phyloP scores from a whole-genome alignment of 1,140 invertebrate species.

The Artemia franciscana region DNA sequence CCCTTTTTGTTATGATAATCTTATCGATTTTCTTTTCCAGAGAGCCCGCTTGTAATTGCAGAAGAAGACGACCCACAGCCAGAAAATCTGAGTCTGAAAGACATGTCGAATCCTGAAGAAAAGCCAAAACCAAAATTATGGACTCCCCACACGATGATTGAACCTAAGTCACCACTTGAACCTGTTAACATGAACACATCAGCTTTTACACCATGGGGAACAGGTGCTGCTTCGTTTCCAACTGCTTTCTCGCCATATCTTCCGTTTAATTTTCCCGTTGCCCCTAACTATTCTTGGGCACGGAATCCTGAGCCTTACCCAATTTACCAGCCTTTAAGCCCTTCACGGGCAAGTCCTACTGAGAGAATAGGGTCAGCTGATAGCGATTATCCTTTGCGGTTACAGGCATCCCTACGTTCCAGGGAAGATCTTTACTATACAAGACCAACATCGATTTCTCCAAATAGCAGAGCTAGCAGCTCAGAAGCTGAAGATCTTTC shows the following conservation, averaged over 20 bases:
- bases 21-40: no score
- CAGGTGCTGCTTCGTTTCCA: conserved; percentile 11
- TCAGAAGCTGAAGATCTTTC: conserved; percentile 7
- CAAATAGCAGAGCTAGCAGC: background rate
- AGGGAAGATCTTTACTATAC: conserved; percentile 7
- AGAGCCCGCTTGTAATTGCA: background rate
- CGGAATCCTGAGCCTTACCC: background rate
- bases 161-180: conserved; percentile 3
- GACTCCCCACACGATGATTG: background rate
- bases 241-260: conserved; percentile 13
- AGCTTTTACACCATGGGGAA: conserved; percentile 4
- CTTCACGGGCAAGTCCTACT: conserved; percentile 3
- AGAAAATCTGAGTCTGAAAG: conserved; percentile 65
- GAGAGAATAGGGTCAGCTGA: background rate
- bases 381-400: conserved; percentile 2
- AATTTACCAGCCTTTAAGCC: conserved; percentile 4
- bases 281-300: conserved; percentile 1
- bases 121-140: conserved; percentile 25
- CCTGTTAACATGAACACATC: background rate
- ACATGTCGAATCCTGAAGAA: conserved; percentile 17
- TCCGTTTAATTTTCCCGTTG: conserved; percentile 14
- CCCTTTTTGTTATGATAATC: no score
- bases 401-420: conserved; percentile 6
- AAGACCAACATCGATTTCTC: conserved; percentile 2
- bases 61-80: conserved; percentile 42